A percentile compares a stretch with the other conserved stretches of the same genome.
phyloP scores from a whole-genome alignment of 1,140 invertebrate genomes.

The Lepidurus packardi region DNA sequence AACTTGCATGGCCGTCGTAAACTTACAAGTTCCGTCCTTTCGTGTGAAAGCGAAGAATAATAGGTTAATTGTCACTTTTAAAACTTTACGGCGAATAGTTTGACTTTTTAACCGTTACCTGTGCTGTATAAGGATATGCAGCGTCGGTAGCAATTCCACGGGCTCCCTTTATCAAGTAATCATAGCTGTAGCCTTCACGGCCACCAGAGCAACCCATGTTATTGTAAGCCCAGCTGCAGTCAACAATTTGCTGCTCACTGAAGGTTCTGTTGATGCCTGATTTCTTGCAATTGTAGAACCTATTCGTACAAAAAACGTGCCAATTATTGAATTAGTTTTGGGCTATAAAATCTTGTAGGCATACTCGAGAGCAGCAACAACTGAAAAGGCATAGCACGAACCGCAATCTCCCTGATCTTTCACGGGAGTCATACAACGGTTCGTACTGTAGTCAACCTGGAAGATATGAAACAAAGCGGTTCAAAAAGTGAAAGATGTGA shows the following conservation, averaged over 20 bases:
- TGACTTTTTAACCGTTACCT: neutral
- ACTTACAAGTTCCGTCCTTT: neutral
- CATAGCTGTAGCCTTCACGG: slow-evolving; percentile 37
- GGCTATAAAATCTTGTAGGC: slow-evolving; percentile 33
- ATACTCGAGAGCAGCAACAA: slow-evolving; percentile 38
- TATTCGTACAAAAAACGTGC: no score
- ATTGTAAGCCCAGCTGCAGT: slow-evolving; percentile 51
- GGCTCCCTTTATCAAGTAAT: neutral
- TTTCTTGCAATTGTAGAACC: neutral
- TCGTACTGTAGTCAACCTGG: slow-evolving; percentile 25
- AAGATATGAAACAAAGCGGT: neutral
- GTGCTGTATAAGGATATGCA: neutral
- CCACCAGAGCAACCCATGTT: slow-evolving; percentile 65
- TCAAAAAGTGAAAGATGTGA: neutral
- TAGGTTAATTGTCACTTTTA: neutral
- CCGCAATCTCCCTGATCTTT: slow-evolving; percentile 43
- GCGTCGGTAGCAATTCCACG: neutral
- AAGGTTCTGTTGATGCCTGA: neutral
- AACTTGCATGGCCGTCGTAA: neutral
- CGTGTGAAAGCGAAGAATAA: no score
- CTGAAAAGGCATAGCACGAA: slow-evolving; percentile 46
- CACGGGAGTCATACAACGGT: slow-evolving; percentile 30
- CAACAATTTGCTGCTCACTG: slow-evolving; percentile 56
- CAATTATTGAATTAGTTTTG: neutral
- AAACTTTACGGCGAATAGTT: neutral